Conservation (phyloP, 2,113 vertebrate genomes). For the Heterotis niloticus region DNA sequence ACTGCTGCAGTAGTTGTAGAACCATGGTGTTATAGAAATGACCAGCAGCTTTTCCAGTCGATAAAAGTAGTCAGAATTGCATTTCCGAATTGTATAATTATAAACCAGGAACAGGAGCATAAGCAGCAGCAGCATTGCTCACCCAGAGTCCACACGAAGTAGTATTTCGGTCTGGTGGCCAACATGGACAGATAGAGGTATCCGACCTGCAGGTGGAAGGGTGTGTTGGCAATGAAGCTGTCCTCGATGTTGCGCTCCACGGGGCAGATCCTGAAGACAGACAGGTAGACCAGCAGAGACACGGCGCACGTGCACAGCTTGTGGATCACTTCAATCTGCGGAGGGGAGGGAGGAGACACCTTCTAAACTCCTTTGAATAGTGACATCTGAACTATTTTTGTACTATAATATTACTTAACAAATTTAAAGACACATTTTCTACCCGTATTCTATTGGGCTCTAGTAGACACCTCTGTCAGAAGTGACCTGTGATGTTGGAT, state of each 20-base stretch:
- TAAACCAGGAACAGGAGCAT: not conserved
- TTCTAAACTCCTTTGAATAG: not conserved
- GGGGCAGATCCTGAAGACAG: slow-evolving; percentile 73
- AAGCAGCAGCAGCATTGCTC: slow-evolving; percentile 46
- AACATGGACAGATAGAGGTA: slow-evolving; percentile 90
- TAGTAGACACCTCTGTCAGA: too few relatives aligned
- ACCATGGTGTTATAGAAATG: too few relatives aligned
- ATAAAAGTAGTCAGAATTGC: too few relatives aligned
- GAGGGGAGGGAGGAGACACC: slow-evolving; percentile 8
- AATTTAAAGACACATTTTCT: too few relatives aligned
- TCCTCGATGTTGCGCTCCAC: slow-evolving; percentile 82
- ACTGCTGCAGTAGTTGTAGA: not conserved
- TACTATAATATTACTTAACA: too few relatives aligned
- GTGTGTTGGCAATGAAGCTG: slow-evolving; percentile 73
- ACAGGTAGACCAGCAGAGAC: slow-evolving; percentile 82
- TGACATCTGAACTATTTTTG: not conserved
- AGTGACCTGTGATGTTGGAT: too few relatives aligned
- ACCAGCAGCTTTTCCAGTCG: too few relatives aligned
- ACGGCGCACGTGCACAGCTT: slow-evolving; percentile 84
- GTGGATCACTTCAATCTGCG: slow-evolving; percentile 78
- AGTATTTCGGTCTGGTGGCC: slow-evolving; percentile 94
- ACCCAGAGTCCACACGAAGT: slow-evolving; percentile 97
- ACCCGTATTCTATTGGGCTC: too few relatives aligned
- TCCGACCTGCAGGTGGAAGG: slow-evolving; percentile 74
- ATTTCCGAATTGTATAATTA: too few relatives aligned